Base-by-base conservation (phyloP, 2,888 invertebrate species). In the Achlya flavicornis region DNA sequence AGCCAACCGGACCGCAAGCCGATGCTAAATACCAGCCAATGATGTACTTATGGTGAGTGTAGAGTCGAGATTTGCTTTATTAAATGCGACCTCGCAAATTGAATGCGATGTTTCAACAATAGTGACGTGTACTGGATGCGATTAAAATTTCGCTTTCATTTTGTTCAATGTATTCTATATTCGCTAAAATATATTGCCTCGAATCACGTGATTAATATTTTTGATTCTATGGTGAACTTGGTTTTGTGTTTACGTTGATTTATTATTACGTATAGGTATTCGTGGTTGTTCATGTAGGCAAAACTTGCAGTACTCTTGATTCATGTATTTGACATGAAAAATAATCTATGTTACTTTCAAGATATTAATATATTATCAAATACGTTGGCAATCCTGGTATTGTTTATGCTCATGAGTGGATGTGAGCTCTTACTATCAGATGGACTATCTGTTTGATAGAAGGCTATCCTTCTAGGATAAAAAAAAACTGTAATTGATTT, bases 21-120 rank as follows among this genome's bases (percentile, higher is more conserved):
- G 65, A 64, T 77, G 75, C 87, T 90, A 89, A 91, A 87, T 88
- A 88, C 85, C 79, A 74, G 69, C 80, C 85, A 86, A 87, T 90
- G 89, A 85, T 75, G 83, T 85, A 88, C 88, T 91, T 86, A 89
- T 76, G 80, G 77, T 69, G 92, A 85, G 83, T 91, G 91, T 76
- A 72, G 78, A 78, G 76, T 69, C 61, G 87, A 89, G 92, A 91
- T 91, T 91, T 85, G 81, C 78, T 81, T 84, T 82, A 86, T 86
- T 85, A 88, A 85, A 85, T 82, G 85, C 80, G 79, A 76, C 78
- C 80, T 80, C 84, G 81, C 83, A 83, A 87, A 91, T 89, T 89
- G 89, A 89, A 89, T 81, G 83, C 79, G 71, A 66, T 72, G 74
- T 73, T 76, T 80, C 79, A 78, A 86, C 83, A 84, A 82, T 80